Conservation (phyloP, 2,797 vertebrate species). For the Lophotriccus pileatus region DNA sequence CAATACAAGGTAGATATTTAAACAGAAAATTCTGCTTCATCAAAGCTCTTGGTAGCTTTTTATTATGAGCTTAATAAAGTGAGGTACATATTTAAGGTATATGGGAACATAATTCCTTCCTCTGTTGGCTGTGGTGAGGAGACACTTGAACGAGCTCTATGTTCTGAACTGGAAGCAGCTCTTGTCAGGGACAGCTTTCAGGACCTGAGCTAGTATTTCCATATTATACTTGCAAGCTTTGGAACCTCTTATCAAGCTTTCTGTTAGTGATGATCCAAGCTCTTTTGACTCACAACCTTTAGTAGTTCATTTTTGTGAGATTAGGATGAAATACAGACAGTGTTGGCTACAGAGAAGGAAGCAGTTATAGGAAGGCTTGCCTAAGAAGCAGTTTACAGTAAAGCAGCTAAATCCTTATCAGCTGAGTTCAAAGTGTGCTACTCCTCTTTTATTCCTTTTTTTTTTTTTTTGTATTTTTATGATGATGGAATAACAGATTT, state of each 20-base stretch:
- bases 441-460: neutral
- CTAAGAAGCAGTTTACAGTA: neutral
- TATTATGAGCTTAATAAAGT: neutral
- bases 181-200: neutral
- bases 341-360: neutral
- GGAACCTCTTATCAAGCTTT: neutral
- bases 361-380: neutral
- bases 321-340: neutral
- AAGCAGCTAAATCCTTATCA: neutral
- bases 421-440: neutral
- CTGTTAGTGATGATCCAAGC: neutral
- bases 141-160: accelerated
- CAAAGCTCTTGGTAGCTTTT: neutral
- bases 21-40: neutral
- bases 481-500: neutral
- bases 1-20: neutral
- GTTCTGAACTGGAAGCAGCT: neutral
- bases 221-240: neutral
- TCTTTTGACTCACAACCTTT: neutral
- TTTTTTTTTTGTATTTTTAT: neutral
- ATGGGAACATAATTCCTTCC: neutral
- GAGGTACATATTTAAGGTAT: neutral
- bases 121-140: neutral
- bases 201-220: neutral
- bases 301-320: neutral